Conservation (phyloP, 1,140 invertebrate genomes). For the Drosophila pseudoobscura region DNA sequence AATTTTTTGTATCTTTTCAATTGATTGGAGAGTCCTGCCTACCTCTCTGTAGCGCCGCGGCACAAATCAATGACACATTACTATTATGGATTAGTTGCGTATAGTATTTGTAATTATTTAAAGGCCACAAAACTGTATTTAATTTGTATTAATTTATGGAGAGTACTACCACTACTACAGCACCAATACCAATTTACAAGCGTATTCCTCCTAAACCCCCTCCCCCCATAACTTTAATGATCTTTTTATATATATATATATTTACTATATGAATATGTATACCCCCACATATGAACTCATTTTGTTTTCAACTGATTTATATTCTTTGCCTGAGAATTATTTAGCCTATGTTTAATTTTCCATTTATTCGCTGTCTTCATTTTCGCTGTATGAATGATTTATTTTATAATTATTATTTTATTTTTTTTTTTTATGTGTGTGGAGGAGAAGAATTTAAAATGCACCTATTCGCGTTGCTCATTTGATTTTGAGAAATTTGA, state of each 20-base stretch:
- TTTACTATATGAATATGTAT: constrained; percentile 9
- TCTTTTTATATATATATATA: constrained; percentile 6
- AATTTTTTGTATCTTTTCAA: constrained; percentile 2
- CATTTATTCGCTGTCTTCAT: background rate
- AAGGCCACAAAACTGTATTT: constrained; percentile 78
- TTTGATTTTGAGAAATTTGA: constrained; percentile 33
- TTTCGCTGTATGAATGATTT: background rate
- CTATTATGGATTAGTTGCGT: constrained; percentile 36
- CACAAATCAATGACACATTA: constrained; percentile 25
- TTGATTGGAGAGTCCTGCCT: constrained; percentile 1
- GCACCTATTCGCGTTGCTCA: constrained; percentile 22
- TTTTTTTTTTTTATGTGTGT: constrained; percentile 23
- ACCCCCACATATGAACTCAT: background rate
- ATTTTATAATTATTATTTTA: constrained; percentile 12
- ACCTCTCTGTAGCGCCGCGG: constrained; percentile 1
- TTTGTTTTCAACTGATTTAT: constrained; percentile 14
- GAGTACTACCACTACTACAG: constrained; percentile 15
- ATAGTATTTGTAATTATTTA: constrained; percentile 61
- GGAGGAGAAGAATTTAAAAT: constrained; percentile 49
- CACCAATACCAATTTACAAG: constrained; percentile 62
- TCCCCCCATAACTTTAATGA: constrained; percentile 26
- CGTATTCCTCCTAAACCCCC: constrained; percentile 34
- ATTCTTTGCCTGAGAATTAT: constrained; percentile 22
- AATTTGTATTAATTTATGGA: constrained; percentile 77
- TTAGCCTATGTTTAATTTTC: constrained; percentile 32